These are phyloP conservation scores for Chrysogorgia sp. DNA, from an alignment of 92 coral and sea anemone species.

Conservation along the genomic window DNA sequence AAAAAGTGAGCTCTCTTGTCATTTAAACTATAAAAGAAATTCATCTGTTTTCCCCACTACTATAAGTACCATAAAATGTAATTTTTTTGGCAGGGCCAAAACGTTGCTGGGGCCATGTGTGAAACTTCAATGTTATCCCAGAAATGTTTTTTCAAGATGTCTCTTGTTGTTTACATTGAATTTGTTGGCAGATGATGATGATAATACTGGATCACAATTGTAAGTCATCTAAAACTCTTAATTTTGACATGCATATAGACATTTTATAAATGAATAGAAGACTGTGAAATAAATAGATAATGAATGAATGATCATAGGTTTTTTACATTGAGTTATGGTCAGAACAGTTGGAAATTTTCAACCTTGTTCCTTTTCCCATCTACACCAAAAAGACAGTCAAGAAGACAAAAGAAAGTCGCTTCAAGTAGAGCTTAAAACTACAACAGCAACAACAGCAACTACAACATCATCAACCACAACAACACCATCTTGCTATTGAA, in stretches of 20 bases:
- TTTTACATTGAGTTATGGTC: neutral
- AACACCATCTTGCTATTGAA: too few species aligned
- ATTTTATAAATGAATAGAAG: too few species aligned
- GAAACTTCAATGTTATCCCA: slow-evolving; percentile 63
- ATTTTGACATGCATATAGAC: too few species aligned
- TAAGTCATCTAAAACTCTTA: slow-evolving; percentile 51
- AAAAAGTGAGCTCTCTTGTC: slow-evolving; percentile 62
- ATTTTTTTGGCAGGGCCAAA: slow-evolving; percentile 64
- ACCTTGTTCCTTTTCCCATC: too few species aligned
- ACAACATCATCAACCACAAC: too few species aligned
- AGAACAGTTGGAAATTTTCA: too few species aligned
- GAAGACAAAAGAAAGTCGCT: too few species aligned
- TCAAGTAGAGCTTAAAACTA: too few species aligned
- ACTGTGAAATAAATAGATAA: neutral
- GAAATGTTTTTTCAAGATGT: slow-evolving; percentile 79
- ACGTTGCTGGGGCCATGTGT: slow-evolving; percentile 83
- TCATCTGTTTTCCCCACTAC: neutral
- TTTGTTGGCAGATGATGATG: slow-evolving; percentile 88
- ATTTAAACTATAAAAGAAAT: neutral
- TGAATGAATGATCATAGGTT: neutral
- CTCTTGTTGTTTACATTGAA: slow-evolving; percentile 84
- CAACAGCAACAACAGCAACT: too few species aligned
- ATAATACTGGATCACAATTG: slow-evolving; percentile 72
- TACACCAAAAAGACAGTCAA: too few species aligned
- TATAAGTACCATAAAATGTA: neutral